Evolutionary conservation across 2,113 vertebrate species (phyloP).

Genomic region (Cygnus buccinator): DNA sequence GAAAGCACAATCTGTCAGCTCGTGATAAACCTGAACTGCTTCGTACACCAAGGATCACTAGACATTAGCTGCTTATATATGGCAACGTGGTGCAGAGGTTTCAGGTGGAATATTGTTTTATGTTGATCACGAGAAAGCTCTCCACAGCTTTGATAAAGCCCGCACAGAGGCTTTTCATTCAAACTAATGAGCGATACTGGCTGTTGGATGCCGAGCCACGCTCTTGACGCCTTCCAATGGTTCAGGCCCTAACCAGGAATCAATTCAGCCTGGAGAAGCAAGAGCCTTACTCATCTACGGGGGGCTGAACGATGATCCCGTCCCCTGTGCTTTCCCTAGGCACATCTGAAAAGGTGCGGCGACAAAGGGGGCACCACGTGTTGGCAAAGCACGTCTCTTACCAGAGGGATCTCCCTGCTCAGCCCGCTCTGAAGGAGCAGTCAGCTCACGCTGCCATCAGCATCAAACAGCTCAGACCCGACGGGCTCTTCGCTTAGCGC

Average conservation of each 20-base stretch:
- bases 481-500: slow-evolving; percentile 14
- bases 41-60: slow-evolving; percentile 66
- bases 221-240: slow-evolving; percentile 49
- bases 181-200: slow-evolving; percentile 50
- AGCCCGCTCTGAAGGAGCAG: slow-evolving; percentile 28
- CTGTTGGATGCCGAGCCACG: slow-evolving; percentile 35
- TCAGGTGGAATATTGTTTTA: slow-evolving; percentile 64
- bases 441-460: slow-evolving; percentile 45
- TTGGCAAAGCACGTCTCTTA: neutral
- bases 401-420: slow-evolving; percentile 17
- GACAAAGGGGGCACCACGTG: slow-evolving; percentile 41
- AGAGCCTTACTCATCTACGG: slow-evolving; percentile 12
- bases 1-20: slow-evolving; percentile 58
- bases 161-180: slow-evolving; percentile 40
- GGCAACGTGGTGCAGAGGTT: slow-evolving; percentile 51
- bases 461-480: slow-evolving; percentile 47
- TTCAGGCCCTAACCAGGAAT: slow-evolving; percentile 15
- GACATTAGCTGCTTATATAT: slow-evolving; percentile 61
- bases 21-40: slow-evolving; percentile 53
- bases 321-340: neutral
- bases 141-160: slow-evolving; percentile 61
- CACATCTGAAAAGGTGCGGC: neutral
- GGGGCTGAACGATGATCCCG: neutral
- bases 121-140: slow-evolving; percentile 60
- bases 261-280: slow-evolving; percentile 43